Evolutionary conservation across 2,113 vertebrate species (phyloP).

Genomic region (Empidonax traillii): DNA sequence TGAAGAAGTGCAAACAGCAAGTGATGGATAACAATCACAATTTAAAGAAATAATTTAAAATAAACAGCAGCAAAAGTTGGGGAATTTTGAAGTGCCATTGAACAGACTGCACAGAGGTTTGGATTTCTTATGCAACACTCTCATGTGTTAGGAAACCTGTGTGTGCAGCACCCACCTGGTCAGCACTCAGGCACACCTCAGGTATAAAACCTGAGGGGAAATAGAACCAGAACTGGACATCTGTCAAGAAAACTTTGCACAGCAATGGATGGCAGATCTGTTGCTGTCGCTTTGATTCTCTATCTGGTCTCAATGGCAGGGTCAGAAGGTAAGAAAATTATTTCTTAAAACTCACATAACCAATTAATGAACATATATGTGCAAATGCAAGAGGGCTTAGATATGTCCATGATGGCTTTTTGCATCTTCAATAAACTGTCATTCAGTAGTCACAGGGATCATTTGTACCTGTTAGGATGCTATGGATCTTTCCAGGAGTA

Average conservation of each 20-base stretch:
- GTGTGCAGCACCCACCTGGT: not conserved
- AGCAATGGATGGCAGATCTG: not conserved
- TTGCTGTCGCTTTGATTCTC: slow-evolving; percentile 4
- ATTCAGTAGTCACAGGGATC: not conserved
- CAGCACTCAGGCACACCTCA: not conserved
- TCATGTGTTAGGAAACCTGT: not conserved
- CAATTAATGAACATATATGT: not conserved
- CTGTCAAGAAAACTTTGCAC: not conserved
- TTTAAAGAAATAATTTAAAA: not conserved
- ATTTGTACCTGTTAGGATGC: not conserved
- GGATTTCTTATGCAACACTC: not conserved
- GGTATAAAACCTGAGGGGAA: not conserved
- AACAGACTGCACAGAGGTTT: not conserved
- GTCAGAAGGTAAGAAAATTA: slow-evolving; percentile 73
- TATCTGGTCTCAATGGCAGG: slow-evolving; percentile 49
- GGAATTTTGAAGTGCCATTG: not conserved
- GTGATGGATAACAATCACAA: not conserved
- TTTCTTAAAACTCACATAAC: not conserved
- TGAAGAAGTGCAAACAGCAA: not conserved
- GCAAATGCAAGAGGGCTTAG: not conserved
- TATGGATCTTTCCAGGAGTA: not conserved
- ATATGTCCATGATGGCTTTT: not conserved
- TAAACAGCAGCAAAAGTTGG: not conserved
- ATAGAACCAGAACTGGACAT: not conserved
- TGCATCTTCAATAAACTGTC: not conserved